Conservation (phyloP, 2,113 vertebrate genomes). For the Chlorodrepanis virens region DNA sequence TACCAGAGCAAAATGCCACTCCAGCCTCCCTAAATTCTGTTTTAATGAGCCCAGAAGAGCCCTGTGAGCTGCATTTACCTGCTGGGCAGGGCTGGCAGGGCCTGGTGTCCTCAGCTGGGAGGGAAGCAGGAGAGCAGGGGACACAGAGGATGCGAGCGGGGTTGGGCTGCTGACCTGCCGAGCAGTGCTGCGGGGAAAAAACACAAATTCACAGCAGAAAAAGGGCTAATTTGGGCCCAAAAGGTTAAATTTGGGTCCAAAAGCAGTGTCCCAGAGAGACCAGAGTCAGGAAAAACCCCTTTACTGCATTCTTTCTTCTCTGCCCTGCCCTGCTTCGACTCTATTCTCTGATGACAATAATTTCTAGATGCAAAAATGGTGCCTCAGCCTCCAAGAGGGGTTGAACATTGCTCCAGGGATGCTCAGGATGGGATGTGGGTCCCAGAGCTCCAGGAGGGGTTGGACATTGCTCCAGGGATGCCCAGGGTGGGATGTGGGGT, state of each 20-base stretch:
- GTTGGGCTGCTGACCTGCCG: constrained; percentile 73
- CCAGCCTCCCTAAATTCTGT: background rate
- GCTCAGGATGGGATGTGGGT: background rate
- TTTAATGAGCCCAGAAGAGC: background rate
- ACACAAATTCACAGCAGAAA: background rate
- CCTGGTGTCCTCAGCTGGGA: constrained; percentile 55
- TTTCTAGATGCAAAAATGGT: background rate
- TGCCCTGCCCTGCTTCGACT: background rate
- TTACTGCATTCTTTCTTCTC: background rate
- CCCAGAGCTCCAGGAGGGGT: background rate
- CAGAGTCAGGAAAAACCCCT: background rate
- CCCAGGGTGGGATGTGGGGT: background rate
- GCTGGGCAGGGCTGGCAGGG: constrained; percentile 75
- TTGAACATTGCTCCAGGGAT: background rate
- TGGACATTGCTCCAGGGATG: background rate
- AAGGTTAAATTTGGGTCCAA: background rate
- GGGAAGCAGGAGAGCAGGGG: constrained; percentile 66
- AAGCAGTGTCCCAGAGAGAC: background rate
- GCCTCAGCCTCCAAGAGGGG: background rate
- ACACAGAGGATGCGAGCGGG: constrained; percentile 55
- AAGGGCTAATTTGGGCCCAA: background rate
- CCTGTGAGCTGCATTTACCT: constrained; percentile 56
- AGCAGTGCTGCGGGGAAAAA: constrained; percentile 56
- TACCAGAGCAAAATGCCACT: background rate
- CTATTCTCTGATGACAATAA: background rate